phyloP scores from a whole-genome alignment of 2,888 invertebrate genomes.

The Volucella inflata region DNA sequence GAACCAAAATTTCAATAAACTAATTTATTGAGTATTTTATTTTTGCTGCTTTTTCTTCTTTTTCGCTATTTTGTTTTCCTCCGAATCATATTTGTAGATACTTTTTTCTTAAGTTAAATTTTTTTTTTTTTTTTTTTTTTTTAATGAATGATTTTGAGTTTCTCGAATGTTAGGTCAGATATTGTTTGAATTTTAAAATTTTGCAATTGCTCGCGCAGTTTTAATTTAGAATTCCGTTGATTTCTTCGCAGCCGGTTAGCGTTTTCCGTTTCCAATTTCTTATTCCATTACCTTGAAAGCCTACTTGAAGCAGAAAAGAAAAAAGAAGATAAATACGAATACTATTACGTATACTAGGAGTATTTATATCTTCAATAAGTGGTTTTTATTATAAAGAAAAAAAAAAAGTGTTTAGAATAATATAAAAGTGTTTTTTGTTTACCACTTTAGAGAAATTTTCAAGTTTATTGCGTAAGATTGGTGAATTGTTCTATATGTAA shows the following conservation, averaged over 20 bases:
- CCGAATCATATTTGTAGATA: background rate
- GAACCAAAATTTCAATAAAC: constrained; percentile 48
- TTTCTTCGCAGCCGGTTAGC: constrained; percentile 24
- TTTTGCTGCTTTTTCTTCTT: constrained; percentile 7
- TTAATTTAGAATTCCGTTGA: constrained; percentile 52
- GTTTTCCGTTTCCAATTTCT: constrained; percentile 11
- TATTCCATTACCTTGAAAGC: background rate
- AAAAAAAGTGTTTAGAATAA: too few species aligned
- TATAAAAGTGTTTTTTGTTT: constrained; percentile 49
- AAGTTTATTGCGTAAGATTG: constrained; percentile 36
- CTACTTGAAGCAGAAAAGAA: background rate
- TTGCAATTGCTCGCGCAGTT: constrained; percentile 60
- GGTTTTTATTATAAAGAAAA: constrained; percentile 41
- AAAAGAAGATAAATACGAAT: constrained; percentile 27
- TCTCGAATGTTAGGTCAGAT: constrained; percentile 36
- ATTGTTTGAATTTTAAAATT: constrained; percentile 51
- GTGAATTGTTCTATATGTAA: background rate
- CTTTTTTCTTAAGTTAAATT: constrained; percentile 41
- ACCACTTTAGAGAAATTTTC: constrained; percentile 37
- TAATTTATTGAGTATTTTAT: constrained; percentile 59
- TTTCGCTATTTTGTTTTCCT: background rate
- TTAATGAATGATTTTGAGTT: constrained; percentile 44
- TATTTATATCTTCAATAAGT: constrained; percentile 54
- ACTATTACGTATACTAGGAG: constrained; percentile 3
- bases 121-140: constrained; percentile 68